These are phyloP conservation scores for Deroplatys truncata DNA, from an alignment of 2,888 invertebrate species.

Conservation along the genomic window DNA sequence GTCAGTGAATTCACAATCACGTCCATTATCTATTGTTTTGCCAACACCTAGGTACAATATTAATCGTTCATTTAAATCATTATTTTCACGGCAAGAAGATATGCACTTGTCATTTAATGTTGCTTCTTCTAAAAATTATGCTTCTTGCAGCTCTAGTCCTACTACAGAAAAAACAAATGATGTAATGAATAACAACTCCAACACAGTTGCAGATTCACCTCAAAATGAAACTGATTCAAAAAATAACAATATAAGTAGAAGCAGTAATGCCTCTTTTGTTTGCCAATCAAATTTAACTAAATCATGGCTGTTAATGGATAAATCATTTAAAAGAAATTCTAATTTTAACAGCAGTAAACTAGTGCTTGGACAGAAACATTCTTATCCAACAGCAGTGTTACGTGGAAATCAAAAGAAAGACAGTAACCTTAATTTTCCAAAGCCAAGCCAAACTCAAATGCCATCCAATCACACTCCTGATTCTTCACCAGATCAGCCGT, in stretches of 20 bases:
- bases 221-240: neutral
- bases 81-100: neutral
- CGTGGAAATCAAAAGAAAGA: neutral
- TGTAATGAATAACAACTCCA: neutral
- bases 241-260: neutral
- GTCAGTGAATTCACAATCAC: neutral
- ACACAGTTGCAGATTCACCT: neutral
- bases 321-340: neutral
- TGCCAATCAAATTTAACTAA: neutral
- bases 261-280: neutral
- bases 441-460: neutral
- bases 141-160: neutral
- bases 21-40: conserved; percentile 11
- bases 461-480: conserved; percentile 3
- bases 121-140: neutral
- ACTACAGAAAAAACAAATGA: neutral
- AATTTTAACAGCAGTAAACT: conserved; percentile 1
- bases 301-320: neutral
- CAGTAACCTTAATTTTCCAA: neutral
- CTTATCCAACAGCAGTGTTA: neutral
- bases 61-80: neutral
- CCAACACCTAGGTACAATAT: conserved; percentile 6
- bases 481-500: conserved; percentile 15
- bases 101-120: neutral
- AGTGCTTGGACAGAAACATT: neutral